Evolutionary conservation across 2,113 vertebrate species (phyloP).

Genomic region (Callaeas wilsoni): DNA sequence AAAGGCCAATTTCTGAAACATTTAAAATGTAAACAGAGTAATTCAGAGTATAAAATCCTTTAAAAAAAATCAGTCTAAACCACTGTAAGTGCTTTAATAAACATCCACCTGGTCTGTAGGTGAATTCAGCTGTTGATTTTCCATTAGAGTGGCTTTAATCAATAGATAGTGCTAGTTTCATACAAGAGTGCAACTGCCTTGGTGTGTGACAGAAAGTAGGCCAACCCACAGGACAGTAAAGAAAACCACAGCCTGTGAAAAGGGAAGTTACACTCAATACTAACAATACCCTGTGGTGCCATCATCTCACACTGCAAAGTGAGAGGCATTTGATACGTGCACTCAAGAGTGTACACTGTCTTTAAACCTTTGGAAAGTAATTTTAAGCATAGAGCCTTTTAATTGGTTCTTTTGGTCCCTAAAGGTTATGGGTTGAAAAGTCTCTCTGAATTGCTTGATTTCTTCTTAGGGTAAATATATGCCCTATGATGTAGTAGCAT

Average conservation of each 20-base stretch:
- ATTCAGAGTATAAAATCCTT: neutral
- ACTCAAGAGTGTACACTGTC: neutral
- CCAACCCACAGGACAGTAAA: neutral
- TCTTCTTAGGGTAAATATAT: neutral
- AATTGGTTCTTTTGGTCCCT: neutral
- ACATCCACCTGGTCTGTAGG: neutral
- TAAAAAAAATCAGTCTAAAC: neutral
- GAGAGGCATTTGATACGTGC: neutral
- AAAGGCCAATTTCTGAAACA: neutral
- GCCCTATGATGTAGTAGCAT: neutral
- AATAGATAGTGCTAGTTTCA: neutral
- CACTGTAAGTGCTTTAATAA: constrained; percentile 5
- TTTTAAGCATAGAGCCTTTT: neutral
- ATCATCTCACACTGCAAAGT: neutral
- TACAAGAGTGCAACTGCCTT: neutral
- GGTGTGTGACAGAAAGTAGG: neutral
- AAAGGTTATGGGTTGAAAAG: neutral
- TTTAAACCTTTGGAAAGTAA: neutral
- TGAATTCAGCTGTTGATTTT: neutral
- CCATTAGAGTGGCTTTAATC: neutral
- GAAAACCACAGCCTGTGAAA: neutral
- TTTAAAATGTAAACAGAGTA: neutral
- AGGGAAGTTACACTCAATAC: neutral
- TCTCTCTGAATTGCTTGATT: neutral
- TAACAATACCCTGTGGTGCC: neutral